Base-by-base conservation (phyloP, 2,888 invertebrate species). In the Tryphoninae sp. region DNA sequence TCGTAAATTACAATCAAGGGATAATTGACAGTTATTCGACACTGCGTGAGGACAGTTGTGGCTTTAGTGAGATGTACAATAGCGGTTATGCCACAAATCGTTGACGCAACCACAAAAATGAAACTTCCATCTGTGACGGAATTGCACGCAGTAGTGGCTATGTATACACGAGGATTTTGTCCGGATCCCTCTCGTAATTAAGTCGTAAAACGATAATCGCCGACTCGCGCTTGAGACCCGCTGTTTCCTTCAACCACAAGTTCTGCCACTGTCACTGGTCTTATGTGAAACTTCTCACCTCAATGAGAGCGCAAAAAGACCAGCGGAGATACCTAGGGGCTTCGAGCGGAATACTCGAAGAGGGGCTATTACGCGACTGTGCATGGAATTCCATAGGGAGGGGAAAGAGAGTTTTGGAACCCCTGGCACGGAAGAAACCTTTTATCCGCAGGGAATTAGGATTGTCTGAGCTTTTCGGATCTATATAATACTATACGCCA, bases 131-230 rank as follows among this genome's bases (percentile, higher is more conserved):
- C 74, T 64, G 73, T n/a, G 59, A 55, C 42, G 58, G 8, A 79
- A 68, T 68, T 6, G 59, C 53, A 58, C 51, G 51, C 59, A 13
- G 55, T 6, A 58, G 40, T 62, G 23, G 49, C 53, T 65, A 72
- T 72, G 76, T 65, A 71, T 16, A 69, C 16, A 40, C 40, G 26
- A 40, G 42, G 65, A 22, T 51, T 51, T 59, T 59, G 22, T 45
- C 23, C 22, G 23, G 8, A 61, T 67, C 59, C 61, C 55, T 40
- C 67, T 65, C 72, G 76, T 76, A 80, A 80, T 80, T 80, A 80
- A 80, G 76, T 72, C 72, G 59, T 80, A 76, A 76, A 76, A 71
- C 65, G 80, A 76, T 80, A 72, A 80, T 80, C 65, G 76, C 71
- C 71, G 42, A 67, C 71, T 67, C 59, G 76, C 76, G 67, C 80